Conservation (phyloP, 2,113 vertebrate genomes). For the Lepus europaeus region DNA sequence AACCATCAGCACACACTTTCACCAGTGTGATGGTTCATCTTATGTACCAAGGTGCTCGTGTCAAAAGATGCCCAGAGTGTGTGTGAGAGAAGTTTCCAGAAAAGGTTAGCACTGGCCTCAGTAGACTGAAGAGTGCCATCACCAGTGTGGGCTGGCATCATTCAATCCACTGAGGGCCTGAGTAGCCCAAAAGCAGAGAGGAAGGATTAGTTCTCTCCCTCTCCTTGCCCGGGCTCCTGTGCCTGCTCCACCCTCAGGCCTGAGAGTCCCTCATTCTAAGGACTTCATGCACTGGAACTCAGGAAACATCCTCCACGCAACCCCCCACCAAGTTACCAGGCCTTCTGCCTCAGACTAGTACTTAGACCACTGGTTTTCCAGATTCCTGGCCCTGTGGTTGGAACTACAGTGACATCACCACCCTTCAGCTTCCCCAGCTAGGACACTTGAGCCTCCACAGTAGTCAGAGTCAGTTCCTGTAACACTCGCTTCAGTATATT, state of each 20-base stretch:
- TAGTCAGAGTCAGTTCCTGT: not conserved
- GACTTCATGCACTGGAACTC: not conserved
- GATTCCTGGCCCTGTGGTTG: not conserved
- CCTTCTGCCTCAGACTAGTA: not conserved
- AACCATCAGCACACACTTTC: not conserved
- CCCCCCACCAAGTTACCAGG: too few species aligned
- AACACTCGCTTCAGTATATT: not conserved
- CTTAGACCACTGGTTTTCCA: not conserved
- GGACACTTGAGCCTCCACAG: not conserved
- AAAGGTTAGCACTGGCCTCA: not conserved
- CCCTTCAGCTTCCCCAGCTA: not conserved
- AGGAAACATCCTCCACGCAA: accelerated
- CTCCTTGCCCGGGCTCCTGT: not conserved
- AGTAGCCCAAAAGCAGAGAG: not conserved
- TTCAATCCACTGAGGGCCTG: not conserved
- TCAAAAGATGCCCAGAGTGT: not conserved
- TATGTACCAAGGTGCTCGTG: not conserved
- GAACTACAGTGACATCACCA: not conserved
- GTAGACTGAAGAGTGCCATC: not conserved
- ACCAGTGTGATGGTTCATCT: not conserved
- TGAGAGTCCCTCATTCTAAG: not conserved
- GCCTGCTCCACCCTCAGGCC: not conserved
- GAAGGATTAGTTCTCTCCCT: not conserved
- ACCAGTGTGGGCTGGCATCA: not conserved
- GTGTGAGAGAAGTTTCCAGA: not conserved